Evolutionary conservation across 2,113 vertebrate genomes (phyloP), one percentile per base, ranked within the genome.

Genomic region (Barnardius zonarius): DNA sequence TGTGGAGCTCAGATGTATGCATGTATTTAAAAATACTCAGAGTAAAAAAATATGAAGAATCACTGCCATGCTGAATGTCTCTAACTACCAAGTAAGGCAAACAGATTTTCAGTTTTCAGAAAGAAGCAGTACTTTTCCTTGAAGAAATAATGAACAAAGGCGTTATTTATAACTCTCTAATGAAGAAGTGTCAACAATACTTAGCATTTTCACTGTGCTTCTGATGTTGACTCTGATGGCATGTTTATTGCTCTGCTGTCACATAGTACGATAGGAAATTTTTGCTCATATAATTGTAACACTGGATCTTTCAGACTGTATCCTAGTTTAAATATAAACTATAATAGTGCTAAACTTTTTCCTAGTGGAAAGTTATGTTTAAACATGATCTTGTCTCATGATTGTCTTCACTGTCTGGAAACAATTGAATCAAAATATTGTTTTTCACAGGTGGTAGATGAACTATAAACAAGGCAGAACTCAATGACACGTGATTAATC

Each of bases 51-150:
- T 66, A 69, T 1, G 2, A 91, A 90, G 49, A 85, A 88, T 67
- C 52, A 68, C 52, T 69, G 54, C 52, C 81, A 46, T 66, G 87
- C 78, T 46, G n/a, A 69, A 28, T 1, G 3, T 44, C 37, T 76
- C 44, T 51, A 90, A 69, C 75, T 86, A 96, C 88, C 90, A 88
- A 96, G 85, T 88, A 97, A 94, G 91, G 86, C 82, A 94, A 90
- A 94, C 11, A 74, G 8, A 59, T 63, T 77, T 69, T 72, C 41
- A 49, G 39, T 55, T 86, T 95, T 83, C 85, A 79, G 81, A 74
- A 91, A 73, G 43, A 10, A 74, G 62, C 46, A 62, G 33, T 64
- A 59, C 59, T 90, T 86, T 90, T 86, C 85, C 72, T 87, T 91
- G 68, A 90, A 86, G 61, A 90, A 96, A 68, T 77, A 80, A 83